Conservation (phyloP, 2,888 invertebrate genomes). For the Pyrocoelia pectoralis region DNA sequence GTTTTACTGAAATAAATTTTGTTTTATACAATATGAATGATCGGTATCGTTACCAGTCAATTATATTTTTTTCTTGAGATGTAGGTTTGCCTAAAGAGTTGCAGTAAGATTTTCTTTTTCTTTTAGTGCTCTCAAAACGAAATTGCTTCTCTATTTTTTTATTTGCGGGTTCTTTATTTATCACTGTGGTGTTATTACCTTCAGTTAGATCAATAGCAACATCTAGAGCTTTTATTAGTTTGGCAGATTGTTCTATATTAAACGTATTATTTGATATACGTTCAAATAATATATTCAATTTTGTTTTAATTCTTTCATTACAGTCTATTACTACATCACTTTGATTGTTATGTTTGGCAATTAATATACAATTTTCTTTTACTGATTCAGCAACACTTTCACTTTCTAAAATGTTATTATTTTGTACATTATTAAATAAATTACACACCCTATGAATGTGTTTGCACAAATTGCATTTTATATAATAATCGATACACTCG, state of each 20-base stretch:
- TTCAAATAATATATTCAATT: slow-evolving; percentile 2
- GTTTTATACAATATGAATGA: slow-evolving; percentile 3
- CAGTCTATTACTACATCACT: slow-evolving; percentile 2
- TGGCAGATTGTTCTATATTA: slow-evolving; percentile 3
- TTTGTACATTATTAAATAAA: slow-evolving; percentile 4
- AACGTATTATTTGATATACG: slow-evolving; percentile 2
- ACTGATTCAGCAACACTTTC: slow-evolving; percentile 1
- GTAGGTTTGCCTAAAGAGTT: not conserved
- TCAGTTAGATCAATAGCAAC: slow-evolving; percentile 2
- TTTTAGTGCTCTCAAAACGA: not conserved
- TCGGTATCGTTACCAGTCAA: not conserved
- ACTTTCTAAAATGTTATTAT: slow-evolving; percentile 2
- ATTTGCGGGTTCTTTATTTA: slow-evolving; percentile 4
- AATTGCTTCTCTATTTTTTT: slow-evolving; percentile 4
- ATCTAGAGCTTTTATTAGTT: slow-evolving; percentile 3
- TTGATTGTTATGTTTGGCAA: not conserved
- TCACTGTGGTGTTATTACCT: not conserved
- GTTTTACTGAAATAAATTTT: slow-evolving; percentile 4
- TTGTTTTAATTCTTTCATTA: slow-evolving; percentile 3
- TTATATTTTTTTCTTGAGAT: slow-evolving; percentile 4
- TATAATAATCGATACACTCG: not conserved
- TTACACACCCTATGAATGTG: slow-evolving; percentile 1
- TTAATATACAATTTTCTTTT: slow-evolving; percentile 4
- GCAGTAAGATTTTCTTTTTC: not conserved
- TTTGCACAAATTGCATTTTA: slow-evolving; percentile 1